These are phyloP conservation scores for Dolichallabes microphthalmus DNA, from an alignment of 2,113 vertebrate species.

Conservation along the genomic window DNA sequence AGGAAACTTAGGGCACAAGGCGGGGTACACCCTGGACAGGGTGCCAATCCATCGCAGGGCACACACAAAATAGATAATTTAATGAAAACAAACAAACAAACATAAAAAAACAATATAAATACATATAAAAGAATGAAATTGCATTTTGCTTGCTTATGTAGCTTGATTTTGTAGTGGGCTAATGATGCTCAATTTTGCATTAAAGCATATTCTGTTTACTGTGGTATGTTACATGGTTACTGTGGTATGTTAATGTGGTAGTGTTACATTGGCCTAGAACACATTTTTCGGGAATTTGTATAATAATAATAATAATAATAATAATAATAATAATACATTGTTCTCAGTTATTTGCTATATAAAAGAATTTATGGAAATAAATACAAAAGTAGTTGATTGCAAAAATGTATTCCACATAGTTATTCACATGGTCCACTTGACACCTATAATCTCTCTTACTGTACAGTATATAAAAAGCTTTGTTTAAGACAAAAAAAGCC, in stretches of 20 bases:
- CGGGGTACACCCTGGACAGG: too few relatives aligned
- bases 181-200: not conserved
- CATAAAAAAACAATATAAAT: not conserved
- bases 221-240: too few relatives aligned
- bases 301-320: not conserved
- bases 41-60: too few relatives aligned
- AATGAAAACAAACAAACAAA: too few relatives aligned
- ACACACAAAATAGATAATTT: too few relatives aligned
- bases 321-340: not conserved
- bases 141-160: not conserved
- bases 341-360: not conserved
- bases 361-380: not conserved
- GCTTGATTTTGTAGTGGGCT: not conserved
- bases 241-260: too few relatives aligned
- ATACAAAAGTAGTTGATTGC: not conserved
- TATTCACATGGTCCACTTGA: not conserved
- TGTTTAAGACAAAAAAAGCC: not conserved
- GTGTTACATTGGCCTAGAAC: not conserved
- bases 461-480: not conserved
- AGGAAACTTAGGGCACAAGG: too few relatives aligned
- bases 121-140: not conserved
- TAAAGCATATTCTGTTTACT: not conserved
- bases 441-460: not conserved
- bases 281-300: not conserved
- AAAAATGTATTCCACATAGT: not conserved